Base-by-base conservation (phyloP, 2,797 vertebrate genomes). In the Tragopan temminckii region DNA sequence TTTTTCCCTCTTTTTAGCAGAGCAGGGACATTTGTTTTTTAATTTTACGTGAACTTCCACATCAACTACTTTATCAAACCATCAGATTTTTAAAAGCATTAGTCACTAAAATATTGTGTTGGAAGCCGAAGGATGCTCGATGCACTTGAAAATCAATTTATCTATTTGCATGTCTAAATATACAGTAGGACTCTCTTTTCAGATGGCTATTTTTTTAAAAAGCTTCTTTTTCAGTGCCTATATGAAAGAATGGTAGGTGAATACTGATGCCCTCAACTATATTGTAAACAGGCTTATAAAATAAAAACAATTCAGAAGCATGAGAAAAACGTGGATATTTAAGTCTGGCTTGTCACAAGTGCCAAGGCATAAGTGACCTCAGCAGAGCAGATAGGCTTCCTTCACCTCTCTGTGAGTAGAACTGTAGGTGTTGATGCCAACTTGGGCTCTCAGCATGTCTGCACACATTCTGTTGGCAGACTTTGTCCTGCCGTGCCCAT, bases 381-480 rank as follows among this genome's bases (percentile, higher is more conserved):
- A 35, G 21, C 5, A 42, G 63, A 38, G 15, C 50, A 43, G 31
- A 36, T 3, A 68, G 63, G 20, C 9, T n/a, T 40, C 64, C 50
- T 8, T 43, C 3, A 4, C 24, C 16, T 35, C 38, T 50, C 36
- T 64, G 66, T 40, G 38, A 45, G 36, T 31, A 36, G 57, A 40
- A 5, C 40, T 24, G 2, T 1, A 23, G 25, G 15, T 27, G 38
- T 5, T 55, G 29, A 3, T 19, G 25, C 45, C 67, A 5, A 1
- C 15, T 17, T 1, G 0, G 40, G n/a, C 4, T 31, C 1, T 8
- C 63, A 13, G 50, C 50, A 3, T 0, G 0, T 8, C 46, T 19
- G 8, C 9, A 0, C 6, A 5, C 16, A 16, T 4, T 63, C 8
- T 50, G 18, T 10, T 42, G 77, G 66, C 58, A 64, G 17, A n/a